phyloP scores from a whole-genome alignment of 2,113 vertebrate species.

The Aplodontia rufa region DNA sequence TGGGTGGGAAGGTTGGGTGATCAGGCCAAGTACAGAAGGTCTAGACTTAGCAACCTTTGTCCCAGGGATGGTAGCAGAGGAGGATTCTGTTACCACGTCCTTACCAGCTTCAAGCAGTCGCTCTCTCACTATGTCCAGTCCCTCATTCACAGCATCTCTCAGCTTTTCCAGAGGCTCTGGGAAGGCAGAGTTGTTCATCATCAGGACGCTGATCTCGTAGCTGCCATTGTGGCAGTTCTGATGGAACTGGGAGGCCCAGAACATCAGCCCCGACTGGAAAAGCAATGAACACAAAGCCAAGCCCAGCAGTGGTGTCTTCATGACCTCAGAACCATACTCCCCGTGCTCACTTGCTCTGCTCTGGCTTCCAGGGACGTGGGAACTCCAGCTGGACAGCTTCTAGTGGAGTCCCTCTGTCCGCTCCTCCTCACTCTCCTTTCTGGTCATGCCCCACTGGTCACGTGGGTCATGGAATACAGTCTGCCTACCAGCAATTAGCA shows the following conservation, averaged over 20 bases:
- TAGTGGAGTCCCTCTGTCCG: background rate
- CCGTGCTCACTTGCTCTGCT: slow-evolving; percentile 12
- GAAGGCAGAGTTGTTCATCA: slow-evolving; percentile 90
- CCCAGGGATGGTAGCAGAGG: background rate
- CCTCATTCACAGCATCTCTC: slow-evolving; percentile 79
- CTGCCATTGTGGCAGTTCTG: slow-evolving; percentile 66
- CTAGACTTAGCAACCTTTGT: slow-evolving; percentile 40
- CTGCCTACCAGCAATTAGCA: slow-evolving; percentile 79
- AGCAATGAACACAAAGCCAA: slow-evolving; percentile 72
- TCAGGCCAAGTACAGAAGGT: slow-evolving; percentile 42
- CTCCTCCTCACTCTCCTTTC: slow-evolving; percentile 54
- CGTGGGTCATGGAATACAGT: slow-evolving; percentile 61
- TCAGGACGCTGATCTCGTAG: slow-evolving; percentile 90
- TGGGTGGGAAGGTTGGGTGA: background rate
- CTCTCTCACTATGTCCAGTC: slow-evolving; percentile 78
- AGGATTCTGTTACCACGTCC: background rate
- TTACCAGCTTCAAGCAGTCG: slow-evolving; percentile 82
- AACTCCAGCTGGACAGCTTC: background rate
- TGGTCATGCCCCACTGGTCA: slow-evolving; percentile 59
- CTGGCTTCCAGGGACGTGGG: background rate
- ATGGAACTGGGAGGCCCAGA: background rate
- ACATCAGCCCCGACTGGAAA: slow-evolving; percentile 28
- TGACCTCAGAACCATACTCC: slow-evolving; percentile 69
- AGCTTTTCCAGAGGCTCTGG: slow-evolving; percentile 81
- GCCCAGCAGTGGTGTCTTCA: slow-evolving; percentile 61